Percentiles rank a stretch among this genome's conserved stretches.
phyloP scores from a whole-genome alignment of 2,888 invertebrate genomes.

The Parnassius smintheus region DNA sequence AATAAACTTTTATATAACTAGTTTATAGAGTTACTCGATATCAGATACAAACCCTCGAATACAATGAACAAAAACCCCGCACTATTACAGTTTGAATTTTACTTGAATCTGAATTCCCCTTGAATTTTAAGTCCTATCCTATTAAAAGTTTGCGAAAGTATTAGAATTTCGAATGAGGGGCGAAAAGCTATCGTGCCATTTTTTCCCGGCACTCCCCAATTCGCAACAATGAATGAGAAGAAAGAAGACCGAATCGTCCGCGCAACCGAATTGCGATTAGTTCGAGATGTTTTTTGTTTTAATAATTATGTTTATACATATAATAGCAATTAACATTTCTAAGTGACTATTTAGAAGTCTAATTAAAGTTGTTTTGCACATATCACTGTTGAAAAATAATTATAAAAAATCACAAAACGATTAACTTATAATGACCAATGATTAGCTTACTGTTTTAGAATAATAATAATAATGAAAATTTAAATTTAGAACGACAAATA shows the following conservation, averaged over 20 bases:
- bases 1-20: too few species aligned
- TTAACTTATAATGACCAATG: too few species aligned
- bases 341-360: too few species aligned
- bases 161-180: constrained; percentile 79
- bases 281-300: constrained; percentile 11
- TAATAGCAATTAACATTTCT: too few species aligned
- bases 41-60: neutral
- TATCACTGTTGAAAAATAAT: too few species aligned
- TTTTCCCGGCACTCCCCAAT: constrained; percentile 57
- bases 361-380: too few species aligned
- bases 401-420: too few species aligned
- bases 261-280: constrained; percentile 5
- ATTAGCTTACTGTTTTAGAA: too few species aligned
- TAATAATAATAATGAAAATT: too few species aligned
- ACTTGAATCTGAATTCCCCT: constrained; percentile 63
- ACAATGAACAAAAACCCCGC: neutral
- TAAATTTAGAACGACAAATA: too few species aligned
- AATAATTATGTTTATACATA: constrained; percentile 6
- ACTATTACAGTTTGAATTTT: constrained; percentile 54
- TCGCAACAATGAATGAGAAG: constrained; percentile 43
- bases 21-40: too few species aligned
- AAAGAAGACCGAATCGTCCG: constrained; percentile 36
- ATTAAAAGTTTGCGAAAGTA: constrained; percentile 79
- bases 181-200: constrained; percentile 73
- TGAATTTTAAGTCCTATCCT: constrained; percentile 78